phyloP scores from a whole-genome alignment of 2,797 vertebrate species.

The Taeniopygia guttata region DNA sequence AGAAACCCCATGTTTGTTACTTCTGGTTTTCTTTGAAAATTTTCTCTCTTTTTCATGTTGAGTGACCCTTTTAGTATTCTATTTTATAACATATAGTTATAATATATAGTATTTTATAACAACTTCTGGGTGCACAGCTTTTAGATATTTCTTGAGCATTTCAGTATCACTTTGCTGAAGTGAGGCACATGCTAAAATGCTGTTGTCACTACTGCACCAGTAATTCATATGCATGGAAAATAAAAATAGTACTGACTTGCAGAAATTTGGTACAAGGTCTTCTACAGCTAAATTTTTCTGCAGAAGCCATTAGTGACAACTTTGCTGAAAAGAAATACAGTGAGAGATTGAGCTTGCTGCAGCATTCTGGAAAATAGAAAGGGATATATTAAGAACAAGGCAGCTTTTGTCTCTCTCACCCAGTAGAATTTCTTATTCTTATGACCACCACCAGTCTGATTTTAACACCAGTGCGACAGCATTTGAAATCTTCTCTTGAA shows the following conservation, averaged over 20 bases:
- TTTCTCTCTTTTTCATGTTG: neutral
- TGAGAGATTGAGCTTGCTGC: neutral
- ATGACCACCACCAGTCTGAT: neutral
- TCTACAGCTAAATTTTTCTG: neutral
- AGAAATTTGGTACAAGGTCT: neutral
- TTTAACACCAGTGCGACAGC: neutral
- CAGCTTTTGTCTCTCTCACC: neutral
- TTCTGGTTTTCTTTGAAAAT: neutral
- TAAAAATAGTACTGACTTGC: slow-evolving; percentile 10
- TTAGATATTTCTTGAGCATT: neutral
- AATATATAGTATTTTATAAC: neutral
- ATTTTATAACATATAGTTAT: neutral
- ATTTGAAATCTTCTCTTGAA: neutral
- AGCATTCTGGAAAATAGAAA: slow-evolving; percentile 21
- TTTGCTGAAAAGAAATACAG: slow-evolving; percentile 3
- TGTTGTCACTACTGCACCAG: neutral
- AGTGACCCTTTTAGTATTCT: neutral
- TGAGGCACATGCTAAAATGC: neutral
- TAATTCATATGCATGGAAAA: neutral
- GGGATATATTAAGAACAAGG: slow-evolving; percentile 8
- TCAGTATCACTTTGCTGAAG: neutral
- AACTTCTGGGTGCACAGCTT: neutral
- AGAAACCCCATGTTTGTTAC: neutral
- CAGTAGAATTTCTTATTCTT: slow-evolving; percentile 1
- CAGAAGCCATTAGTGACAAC: neutral